Conservation (phyloP, 2,113 vertebrate genomes). For the Leucosticte australis region DNA sequence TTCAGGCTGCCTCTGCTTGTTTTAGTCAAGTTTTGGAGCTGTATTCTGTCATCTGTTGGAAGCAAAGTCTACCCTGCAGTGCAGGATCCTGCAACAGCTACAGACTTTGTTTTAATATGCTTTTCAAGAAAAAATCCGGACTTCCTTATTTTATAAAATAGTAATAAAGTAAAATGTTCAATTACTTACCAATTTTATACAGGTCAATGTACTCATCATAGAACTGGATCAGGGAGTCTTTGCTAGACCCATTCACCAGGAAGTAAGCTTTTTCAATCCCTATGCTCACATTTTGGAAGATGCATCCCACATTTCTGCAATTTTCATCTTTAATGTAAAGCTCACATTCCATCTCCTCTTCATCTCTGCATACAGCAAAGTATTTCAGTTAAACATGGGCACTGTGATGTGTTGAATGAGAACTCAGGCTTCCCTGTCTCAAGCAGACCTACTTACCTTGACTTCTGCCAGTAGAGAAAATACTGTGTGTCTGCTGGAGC, state of each 20-base stretch:
- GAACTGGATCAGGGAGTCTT: neutral
- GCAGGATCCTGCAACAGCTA: neutral
- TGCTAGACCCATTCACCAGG: conserved; percentile 49
- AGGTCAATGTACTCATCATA: neutral
- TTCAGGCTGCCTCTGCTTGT: neutral
- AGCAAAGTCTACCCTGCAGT: neutral
- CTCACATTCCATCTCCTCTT: neutral
- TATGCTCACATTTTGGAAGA: neutral
- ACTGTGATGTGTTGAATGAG: neutral
- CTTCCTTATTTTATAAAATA: neutral
- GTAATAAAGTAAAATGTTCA: neutral
- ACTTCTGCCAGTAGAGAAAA: conserved; percentile 7
- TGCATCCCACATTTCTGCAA: conserved; percentile 38
- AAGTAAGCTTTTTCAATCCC: neutral
- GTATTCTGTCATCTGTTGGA: neutral
- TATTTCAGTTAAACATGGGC: neutral
- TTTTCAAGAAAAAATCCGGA: neutral
- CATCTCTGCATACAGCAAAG: neutral
- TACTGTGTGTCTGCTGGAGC: conserved; percentile 64
- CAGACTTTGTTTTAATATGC: neutral
- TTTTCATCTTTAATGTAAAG: conserved; percentile 11
- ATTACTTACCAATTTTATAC: conserved; percentile 14
- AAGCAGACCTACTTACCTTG: neutral
- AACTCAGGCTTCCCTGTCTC: neutral
- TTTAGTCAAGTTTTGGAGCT: neutral